Percentiles rank a stretch among this genome's conserved stretches.
phyloP scores from a whole-genome alignment of 2,797 vertebrate species.

The Coccyzus lansbergi region DNA sequence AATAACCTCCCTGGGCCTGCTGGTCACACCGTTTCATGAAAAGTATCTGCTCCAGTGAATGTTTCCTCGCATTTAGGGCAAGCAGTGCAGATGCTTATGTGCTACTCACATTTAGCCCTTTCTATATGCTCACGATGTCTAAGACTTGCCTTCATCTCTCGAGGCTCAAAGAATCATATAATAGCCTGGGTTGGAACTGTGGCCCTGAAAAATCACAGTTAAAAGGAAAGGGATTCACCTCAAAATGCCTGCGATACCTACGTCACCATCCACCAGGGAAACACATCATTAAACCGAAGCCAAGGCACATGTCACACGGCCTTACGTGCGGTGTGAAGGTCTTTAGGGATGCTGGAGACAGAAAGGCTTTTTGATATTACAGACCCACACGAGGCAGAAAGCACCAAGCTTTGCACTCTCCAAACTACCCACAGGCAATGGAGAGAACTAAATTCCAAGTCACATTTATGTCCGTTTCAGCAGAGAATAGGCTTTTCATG shows the following conservation, averaged over 20 bases:
- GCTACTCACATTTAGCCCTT: background rate
- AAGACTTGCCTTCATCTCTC: background rate
- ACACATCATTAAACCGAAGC: background rate
- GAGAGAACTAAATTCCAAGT: background rate
- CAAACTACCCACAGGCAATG: background rate
- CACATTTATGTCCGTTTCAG: background rate
- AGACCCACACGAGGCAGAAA: background rate
- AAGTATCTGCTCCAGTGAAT: background rate
- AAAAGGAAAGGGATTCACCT: background rate
- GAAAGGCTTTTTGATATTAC: background rate
- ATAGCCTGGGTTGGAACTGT: background rate
- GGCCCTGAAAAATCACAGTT: background rate
- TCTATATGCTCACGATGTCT: background rate
- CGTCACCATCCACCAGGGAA: background rate
- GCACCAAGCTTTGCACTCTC: background rate
- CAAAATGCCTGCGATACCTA: background rate
- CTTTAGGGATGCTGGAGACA: background rate
- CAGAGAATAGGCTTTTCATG: background rate
- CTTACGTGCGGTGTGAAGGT: background rate
- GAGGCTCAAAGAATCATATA: background rate
- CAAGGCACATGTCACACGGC: accelerated
- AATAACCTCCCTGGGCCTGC: too few species aligned
- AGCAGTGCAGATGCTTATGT: background rate
- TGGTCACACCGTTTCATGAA: too few species aligned
- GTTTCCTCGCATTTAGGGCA: background rate